Percentiles rank a stretch among this genome's conserved stretches.
Evolutionary conservation across 2,797 vertebrate genomes (phyloP).

Genomic region (Micromesistius poutassou): DNA sequence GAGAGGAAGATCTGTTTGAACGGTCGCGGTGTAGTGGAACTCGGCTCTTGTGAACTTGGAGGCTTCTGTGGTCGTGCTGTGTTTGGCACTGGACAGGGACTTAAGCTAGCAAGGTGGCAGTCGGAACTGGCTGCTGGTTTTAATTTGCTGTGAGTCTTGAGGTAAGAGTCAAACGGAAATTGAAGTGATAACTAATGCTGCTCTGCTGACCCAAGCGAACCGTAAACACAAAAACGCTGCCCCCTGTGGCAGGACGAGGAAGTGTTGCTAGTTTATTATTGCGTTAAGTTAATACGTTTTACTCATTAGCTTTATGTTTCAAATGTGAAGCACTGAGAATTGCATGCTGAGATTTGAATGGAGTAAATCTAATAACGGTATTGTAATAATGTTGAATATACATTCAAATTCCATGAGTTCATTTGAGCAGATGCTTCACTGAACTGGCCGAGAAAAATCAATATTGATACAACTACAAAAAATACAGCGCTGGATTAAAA

Average conservation of each 20-base stretch:
- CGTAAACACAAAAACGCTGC: conserved; percentile 19
- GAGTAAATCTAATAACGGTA: background rate
- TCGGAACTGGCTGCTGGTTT: background rate
- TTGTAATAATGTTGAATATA: background rate
- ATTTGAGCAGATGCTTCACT: too few species aligned
- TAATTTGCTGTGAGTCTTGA: conserved; percentile 14
- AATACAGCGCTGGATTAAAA: background rate
- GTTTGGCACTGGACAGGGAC: background rate
- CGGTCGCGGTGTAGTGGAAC: background rate
- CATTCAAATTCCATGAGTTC: too few species aligned
- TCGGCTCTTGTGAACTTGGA: background rate
- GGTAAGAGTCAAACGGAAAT: conserved; percentile 27
- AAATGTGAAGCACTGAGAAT: background rate
- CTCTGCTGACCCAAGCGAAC: background rate
- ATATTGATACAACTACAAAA: too few species aligned
- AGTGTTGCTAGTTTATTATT: background rate
- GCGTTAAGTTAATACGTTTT: background rate
- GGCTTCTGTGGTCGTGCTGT: background rate
- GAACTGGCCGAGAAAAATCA: too few species aligned
- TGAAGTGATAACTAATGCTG: background rate
- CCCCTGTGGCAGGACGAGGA: background rate
- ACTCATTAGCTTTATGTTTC: background rate
- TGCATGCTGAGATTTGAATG: background rate
- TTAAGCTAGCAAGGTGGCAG: background rate
- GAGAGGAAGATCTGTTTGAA: background rate